Base-by-base conservation (phyloP, 2,797 vertebrate species). In the Sebastolobus alascanus region DNA sequence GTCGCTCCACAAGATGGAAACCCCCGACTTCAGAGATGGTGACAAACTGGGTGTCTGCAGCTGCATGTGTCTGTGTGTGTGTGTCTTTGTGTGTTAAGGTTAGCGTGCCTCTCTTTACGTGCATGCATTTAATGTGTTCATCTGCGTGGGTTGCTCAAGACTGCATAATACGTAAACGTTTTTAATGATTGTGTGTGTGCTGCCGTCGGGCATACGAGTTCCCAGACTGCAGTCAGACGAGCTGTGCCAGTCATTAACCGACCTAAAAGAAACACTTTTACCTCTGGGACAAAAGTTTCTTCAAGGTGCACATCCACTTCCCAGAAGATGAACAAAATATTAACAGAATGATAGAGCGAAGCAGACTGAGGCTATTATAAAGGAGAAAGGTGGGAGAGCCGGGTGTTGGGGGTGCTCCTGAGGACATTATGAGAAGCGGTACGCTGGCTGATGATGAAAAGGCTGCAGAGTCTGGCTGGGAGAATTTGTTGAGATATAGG, bases 1-100 rank as follows among this genome's bases (percentile, higher is more conserved):
- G 87, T 93, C 66, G 58, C 91, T 90, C 82, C 79, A 79, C 81
- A 91, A 88, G 90, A 94, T 86, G 88, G 90, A 93, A 92, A 90
- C 80, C 84, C 87, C 56, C 33, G 71, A 87, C 77, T 83, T 74
- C 80, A 54, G 84, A 78, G 60, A 88, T 88, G 68, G 82, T 81
- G 81, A 92, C 81, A 92, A 84, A 88, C 77, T 84, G 72, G 14
- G n/a, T 75, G 84, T 87, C 66, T 77, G 61, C 35, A 61, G 77
- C 66, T 74, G 66, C 73, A 37, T 76, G 54, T 80, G 60, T 29
- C 56, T 59, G 11, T 43, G 68, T 63, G 67, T 20, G 46, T 50
- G 43, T 50, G 46, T 50, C 46, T 50, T 50, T 8, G 46, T 20
- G 25, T 72, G 35, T 60, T 56, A 27, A 78, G 29, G n/a, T 40